Base-by-base conservation (phyloP, 2,113 vertebrate species). In the Orycteropus afer region DNA sequence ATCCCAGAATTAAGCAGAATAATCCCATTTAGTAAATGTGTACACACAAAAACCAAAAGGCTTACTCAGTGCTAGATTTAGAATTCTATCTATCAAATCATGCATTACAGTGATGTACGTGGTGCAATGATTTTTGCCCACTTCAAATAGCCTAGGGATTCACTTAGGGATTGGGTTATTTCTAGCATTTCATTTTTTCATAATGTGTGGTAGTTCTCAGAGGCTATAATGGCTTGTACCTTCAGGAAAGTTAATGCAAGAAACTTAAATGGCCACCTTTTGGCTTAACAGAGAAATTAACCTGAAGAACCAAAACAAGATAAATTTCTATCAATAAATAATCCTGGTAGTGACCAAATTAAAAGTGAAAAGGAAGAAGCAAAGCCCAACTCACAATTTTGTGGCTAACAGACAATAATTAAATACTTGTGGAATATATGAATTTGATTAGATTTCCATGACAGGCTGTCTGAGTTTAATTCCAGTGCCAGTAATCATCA, bases 371-470 rank as follows among this genome's bases (percentile, higher is more conserved):
- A 80, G 84, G 20, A n/a, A 47, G 9, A 59, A 57, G 15, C 29
- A 80, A 83, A 34, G 27, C 8, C 3, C 27, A 47, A 51, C 20
- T 86, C 47, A 40, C 47, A 78, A 20, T 8, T 82, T 77, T 81
- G 37, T 78, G 53, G 17, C 10, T 23, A 67, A 88, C 7, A 65
- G 45, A n/a, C 25, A 25, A 85, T 76, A 84, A 88, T 93, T 86
- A 89, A 89, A 53, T 79, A 47, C 47, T 82, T 85, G 40, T 12
- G 65, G 77, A 93, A 73, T 82, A 65, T 13, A 42, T 71, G 67
- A 71, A 89, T 61, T 49, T 92, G 27, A 71, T 91, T 80, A 10
- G 32, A 83, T 92, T 86, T 90, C 45, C 2, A 74, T 20, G 37
- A 67, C 51, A 65, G 47, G 15, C 25, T 93, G 25, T 10, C 79